Evolutionary conservation across 2,113 vertebrate genomes (phyloP).

Genomic region (Collichthys lucidus): DNA sequence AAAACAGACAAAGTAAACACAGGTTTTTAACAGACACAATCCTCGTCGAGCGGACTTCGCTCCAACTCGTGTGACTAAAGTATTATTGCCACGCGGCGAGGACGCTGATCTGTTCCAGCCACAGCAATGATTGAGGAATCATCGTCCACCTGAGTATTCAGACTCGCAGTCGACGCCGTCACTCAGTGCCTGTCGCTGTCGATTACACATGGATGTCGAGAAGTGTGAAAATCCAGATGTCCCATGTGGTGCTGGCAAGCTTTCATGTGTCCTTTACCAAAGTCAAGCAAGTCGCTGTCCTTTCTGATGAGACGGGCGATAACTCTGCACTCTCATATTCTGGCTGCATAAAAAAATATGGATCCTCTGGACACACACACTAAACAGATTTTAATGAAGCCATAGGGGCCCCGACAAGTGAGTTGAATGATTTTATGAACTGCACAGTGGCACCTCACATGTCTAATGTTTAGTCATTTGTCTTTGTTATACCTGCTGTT

Average conservation of each 20-base stretch:
- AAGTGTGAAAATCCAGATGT: conserved; percentile 78
- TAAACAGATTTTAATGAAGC: conserved; percentile 50
- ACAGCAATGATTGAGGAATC: conserved; percentile 73
- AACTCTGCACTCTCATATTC: conserved; percentile 17
- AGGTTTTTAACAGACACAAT: conserved; percentile 53
- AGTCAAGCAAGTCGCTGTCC: conserved; percentile 66
- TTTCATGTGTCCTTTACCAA: conserved; percentile 73
- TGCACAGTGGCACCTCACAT: conserved; percentile 30
- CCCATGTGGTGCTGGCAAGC: conserved; percentile 67
- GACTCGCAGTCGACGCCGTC: conserved; percentile 67
- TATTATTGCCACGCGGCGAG: conserved; percentile 55
- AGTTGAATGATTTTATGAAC: conserved; percentile 26
- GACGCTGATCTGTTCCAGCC: conserved; percentile 74
- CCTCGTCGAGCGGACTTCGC: conserved; percentile 21
- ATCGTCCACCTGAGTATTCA: conserved; percentile 79
- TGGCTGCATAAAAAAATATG: not conserved
- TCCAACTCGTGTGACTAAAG: conserved; percentile 65
- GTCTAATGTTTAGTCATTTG: conserved; percentile 49
- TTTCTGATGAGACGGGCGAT: conserved; percentile 38
- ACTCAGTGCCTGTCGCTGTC: conserved; percentile 78
- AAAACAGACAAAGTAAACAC: conserved; percentile 64
- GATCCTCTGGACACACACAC: not conserved
- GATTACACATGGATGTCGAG: conserved; percentile 66
- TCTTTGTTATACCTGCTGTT: conserved; percentile 53
- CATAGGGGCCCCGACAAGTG: conserved; percentile 18